Base-by-base conservation (phyloP, 2,888 invertebrate genomes). In the Epiblema foenella region DNA sequence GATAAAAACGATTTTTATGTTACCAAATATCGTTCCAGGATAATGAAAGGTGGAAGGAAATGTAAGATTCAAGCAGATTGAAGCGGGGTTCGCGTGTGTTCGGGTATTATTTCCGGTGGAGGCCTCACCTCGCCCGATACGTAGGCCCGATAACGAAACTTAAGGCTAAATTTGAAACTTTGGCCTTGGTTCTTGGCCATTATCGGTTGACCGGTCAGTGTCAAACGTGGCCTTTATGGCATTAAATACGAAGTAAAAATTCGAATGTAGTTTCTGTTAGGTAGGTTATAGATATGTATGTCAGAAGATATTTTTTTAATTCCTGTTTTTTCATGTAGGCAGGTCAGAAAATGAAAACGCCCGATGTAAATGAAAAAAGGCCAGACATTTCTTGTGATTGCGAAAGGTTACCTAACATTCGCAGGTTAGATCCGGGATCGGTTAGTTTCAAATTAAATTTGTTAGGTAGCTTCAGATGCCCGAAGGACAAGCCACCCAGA, bases 101-200 rank as follows among this genome's bases (percentile, higher is more conserved):
- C 75, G 75, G 81, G 83, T 81, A 88, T 88, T 89, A 89, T 85
- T 83, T 85, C 86, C 87, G 81, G 76, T 77, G 77, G 73, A 77
- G 80, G 81, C 83, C 85, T 89, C 87, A 85, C 90, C 88, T 89
- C 85, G 85, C 81, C 78, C 77, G 84, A 83, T 85, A 85, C 80
- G 81, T 80, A 79, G 83, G 8, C 84, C 83, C 85, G 83, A 84
- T 85, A 83, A 77, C 79, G 82, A 82, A 83, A 83, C 79, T 81
- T 81, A 78, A 79, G 77, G 80, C 83, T 82, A 81, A 82, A 83
- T 84, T 86, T 82, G 78, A 85, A 83, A 84, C 78, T 77, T 59
- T 76, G 77, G 71, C 83, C 82, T 80, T 81, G 77, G 70, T 58
- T 56, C 46, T 74, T 68, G 69, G 46, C 59, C 54, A 63, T 68